Percentiles rank a stretch among this genome's conserved stretches.
phyloP scores from a whole-genome alignment of 2,888 invertebrate species.

The Thecocarcelia acutangulata region DNA sequence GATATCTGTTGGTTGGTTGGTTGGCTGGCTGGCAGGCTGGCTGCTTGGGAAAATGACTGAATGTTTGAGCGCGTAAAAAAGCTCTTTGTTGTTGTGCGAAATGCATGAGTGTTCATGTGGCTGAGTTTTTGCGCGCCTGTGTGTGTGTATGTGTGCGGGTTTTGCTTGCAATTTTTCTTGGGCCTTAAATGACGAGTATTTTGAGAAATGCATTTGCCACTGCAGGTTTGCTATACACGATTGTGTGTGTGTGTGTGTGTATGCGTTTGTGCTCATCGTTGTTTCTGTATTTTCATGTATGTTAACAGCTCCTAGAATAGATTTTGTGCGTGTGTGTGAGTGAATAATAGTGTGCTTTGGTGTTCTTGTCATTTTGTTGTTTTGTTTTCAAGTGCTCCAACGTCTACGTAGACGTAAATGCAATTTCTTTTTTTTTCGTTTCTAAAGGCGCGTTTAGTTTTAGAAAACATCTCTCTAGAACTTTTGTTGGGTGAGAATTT shows the following conservation, averaged over 20 bases:
- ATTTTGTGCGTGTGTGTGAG: constrained; percentile 4
- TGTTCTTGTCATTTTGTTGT: constrained; percentile 39
- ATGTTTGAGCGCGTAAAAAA: constrained; percentile 7
- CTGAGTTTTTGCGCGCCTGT: constrained; percentile 15
- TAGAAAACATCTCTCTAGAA: constrained; percentile 37
- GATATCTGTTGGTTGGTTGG: constrained; percentile 58
- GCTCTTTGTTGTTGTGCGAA: constrained; percentile 19
- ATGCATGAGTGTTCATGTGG: neutral
- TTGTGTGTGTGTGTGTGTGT: neutral
- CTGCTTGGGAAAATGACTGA: constrained; percentile 20
- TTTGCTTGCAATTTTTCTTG: constrained; percentile 51
- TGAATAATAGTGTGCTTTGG: too few relatives aligned
- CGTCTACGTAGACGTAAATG: constrained; percentile 34
- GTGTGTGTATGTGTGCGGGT: constrained; percentile 18
- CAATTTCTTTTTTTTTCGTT: constrained; percentile 29
- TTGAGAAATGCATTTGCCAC: constrained; percentile 62
- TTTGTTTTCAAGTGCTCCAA: constrained; percentile 32
- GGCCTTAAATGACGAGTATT: constrained; percentile 49
- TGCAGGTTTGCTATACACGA: constrained; percentile 26
- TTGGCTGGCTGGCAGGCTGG: constrained; percentile 32
- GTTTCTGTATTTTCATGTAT: constrained; percentile 14
- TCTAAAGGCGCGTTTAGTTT: constrained; percentile 27
- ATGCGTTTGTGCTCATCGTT: neutral
- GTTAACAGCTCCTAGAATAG: neutral
- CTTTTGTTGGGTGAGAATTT: constrained; percentile 31